phyloP scores from a whole-genome alignment of 2,888 invertebrate genomes.

The Perizoma affinitatum region DNA sequence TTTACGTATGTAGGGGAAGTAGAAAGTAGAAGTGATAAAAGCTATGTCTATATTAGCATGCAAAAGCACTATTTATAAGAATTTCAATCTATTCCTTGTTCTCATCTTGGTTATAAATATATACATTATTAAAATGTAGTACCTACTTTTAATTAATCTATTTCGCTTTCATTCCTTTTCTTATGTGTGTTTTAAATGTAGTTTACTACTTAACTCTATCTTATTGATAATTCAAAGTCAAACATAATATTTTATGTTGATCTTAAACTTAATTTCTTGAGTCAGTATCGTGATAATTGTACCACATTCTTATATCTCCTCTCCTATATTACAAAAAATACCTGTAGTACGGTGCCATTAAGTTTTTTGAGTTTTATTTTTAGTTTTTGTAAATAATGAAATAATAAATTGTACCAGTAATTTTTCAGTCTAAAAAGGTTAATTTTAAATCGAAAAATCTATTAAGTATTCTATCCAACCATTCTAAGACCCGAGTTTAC shows the following conservation, averaged over 20 bases:
- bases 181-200: constrained; percentile 31
- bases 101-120: constrained; percentile 23
- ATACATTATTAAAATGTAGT: constrained; percentile 15
- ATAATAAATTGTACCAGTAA: not conserved
- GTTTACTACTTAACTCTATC: constrained; percentile 3
- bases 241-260: not conserved
- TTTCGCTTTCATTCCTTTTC: constrained; percentile 40
- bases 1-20: constrained; percentile 7
- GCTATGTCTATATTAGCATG: constrained; percentile 15
- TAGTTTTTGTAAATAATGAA: constrained; percentile 11
- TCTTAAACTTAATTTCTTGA: constrained; percentile 1
- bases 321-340: not conserved
- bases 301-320: constrained; percentile 7
- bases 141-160: constrained; percentile 17
- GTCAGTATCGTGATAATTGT: constrained; percentile 4
- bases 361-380: constrained; percentile 1
- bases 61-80: constrained; percentile 14
- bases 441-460: no score
- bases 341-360: constrained; percentile 12
- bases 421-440: no score
- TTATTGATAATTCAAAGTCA: not conserved
- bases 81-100: constrained; percentile 37
- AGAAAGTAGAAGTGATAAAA: constrained; percentile 9
- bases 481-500: no score
- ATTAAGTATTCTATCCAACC: no score